Evolutionary conservation across 2,797 vertebrate species (phyloP), one percentile per base, ranked within the genome.

Genomic region (Fistularia commersonii): DNA sequence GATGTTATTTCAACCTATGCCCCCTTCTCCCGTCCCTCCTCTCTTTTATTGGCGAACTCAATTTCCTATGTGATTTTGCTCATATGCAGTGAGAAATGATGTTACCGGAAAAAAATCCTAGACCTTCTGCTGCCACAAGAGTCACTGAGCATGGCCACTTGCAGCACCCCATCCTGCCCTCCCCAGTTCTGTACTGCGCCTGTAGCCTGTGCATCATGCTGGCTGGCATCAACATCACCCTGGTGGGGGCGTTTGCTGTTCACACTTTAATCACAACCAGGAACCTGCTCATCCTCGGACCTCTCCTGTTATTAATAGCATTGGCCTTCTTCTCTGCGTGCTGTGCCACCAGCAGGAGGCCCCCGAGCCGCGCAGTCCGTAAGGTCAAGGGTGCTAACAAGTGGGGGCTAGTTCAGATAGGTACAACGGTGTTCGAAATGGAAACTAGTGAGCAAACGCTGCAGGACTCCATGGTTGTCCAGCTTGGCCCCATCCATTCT

Each of bases 131-230:
- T 67, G 48, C 77, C 33, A 76, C 81, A 54, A 88, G 86, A 41
- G 69, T 76, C 69, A 57, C 79, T 31, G 73, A 81, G 50, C 89
- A 83, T 62, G 66, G 66, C 3, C 45, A 46, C 13, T 87, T 83
- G 14, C 85, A n/a, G 76, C 88, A 85, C 6, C 90, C 90, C 36
- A 87, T 90, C 33, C 83, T 95, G 15, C 94, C 92, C 0, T 96
- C 94, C 2, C 96, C 94, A 0, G 94, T 94, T 0, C 89, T 98
- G 44, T 96, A 95, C 84, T 98, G 95, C 0, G 93, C 95, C 45
- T 98, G 95, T 11, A 94, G 96, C 12, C 92, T 98, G 41, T 97
- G 96, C 87, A 90, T 95, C 84, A 93, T 98, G 93, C 84, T 98
- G 33, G 96, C 95, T 0, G 96, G 96, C 61, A 92, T 98, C 82